Conservation (phyloP, 2,797 vertebrate genomes). For the Macrochelys suwanniensis region DNA sequence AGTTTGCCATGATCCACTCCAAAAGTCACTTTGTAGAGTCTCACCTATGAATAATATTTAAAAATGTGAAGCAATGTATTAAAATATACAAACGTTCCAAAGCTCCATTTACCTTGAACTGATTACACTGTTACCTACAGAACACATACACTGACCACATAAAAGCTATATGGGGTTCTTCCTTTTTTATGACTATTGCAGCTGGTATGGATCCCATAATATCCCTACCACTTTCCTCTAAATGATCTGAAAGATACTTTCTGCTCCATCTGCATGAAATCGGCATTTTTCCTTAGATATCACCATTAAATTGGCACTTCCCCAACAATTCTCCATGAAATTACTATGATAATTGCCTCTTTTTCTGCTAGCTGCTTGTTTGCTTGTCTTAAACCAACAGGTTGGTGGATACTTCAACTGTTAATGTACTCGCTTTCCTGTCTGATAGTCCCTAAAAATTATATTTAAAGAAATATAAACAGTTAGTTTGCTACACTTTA, state of each 20-base stretch:
- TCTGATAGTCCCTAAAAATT: neutral
- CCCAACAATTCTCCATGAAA: neutral
- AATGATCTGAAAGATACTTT: neutral
- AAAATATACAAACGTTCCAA: neutral
- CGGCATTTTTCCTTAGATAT: neutral
- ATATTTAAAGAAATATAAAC: neutral
- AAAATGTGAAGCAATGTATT: neutral
- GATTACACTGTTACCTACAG: neutral
- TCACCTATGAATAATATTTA: neutral
- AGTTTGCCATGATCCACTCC: neutral
- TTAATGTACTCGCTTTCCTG: neutral
- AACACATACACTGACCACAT: neutral
- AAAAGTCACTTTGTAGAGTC: neutral
- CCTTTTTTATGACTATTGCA: neutral
- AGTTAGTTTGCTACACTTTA: neutral
- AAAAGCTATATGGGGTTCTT: neutral
- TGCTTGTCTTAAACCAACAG: neutral
- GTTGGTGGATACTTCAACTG: neutral
- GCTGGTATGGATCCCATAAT: neutral
- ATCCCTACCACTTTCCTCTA: neutral
- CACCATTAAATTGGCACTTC: neutral
- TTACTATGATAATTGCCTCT: neutral
- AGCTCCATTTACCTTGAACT: neutral
- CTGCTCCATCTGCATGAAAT: neutral
- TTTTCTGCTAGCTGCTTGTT: conserved; percentile 19